Conservation (phyloP, 2,888 invertebrate genomes). For the Trichacis sp. region DNA sequence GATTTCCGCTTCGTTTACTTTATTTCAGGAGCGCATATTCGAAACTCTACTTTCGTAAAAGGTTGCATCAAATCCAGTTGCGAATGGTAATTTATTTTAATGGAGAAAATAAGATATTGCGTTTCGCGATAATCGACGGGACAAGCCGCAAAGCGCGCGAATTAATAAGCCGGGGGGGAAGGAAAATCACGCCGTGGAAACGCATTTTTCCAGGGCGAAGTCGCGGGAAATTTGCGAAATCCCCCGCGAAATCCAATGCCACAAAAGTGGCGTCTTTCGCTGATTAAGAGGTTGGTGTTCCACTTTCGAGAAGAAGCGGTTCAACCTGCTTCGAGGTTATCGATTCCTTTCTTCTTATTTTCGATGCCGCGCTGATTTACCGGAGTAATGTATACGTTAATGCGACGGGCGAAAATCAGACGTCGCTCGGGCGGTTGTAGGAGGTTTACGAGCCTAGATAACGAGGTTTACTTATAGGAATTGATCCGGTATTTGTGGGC, state of each 20-base stretch:
- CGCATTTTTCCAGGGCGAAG: not conserved
- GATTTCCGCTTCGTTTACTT: slow-evolving; percentile 34
- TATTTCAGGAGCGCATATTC: slow-evolving; percentile 8
- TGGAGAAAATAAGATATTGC: slow-evolving; percentile 1
- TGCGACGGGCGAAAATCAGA: too few relatives aligned
- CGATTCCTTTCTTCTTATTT: slow-evolving; percentile 17
- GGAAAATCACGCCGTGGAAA: not conserved
- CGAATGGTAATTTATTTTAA: not conserved
- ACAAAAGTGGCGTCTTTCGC: slow-evolving; percentile 25
- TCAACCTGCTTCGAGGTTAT: slow-evolving; percentile 16
- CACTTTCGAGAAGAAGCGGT: slow-evolving; percentile 38
- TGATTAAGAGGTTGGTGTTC: slow-evolving; percentile 35
- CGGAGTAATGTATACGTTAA: too few relatives aligned
- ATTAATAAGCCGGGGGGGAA: not conserved
- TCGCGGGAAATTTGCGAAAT: not conserved
- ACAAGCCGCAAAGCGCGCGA: not conserved
- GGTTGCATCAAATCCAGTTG: slow-evolving; percentile 7
- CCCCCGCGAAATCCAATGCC: not conserved
- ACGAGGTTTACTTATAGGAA: too few relatives aligned
- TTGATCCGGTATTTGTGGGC: too few relatives aligned
- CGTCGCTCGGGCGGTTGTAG: too few relatives aligned
- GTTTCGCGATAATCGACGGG: not conserved
- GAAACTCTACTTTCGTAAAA: slow-evolving; percentile 6
- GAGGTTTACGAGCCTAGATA: too few relatives aligned
- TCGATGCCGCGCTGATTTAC: too few relatives aligned